A percentile compares a stretch with the other conserved stretches of the same genome.
Evolutionary conservation across 2,888 invertebrate species (phyloP).

Genomic region (Digitonthophagus gazella): DNA sequence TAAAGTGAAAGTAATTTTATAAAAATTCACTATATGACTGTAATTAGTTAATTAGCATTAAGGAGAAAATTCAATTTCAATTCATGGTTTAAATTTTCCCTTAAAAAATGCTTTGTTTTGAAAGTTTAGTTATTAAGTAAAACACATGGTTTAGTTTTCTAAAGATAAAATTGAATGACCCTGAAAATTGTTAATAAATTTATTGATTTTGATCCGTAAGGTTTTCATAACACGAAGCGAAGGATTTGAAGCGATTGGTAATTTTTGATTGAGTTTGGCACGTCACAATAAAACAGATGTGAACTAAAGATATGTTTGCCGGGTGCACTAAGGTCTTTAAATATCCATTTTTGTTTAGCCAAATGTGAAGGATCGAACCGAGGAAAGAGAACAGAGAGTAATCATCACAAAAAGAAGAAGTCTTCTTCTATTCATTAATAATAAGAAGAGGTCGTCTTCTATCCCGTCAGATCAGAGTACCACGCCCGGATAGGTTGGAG

Average conservation of each 20-base stretch:
- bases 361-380: background rate
- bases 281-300: background rate
- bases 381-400: conserved; percentile 1
- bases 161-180: background rate
- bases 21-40: too few species aligned
- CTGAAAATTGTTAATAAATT: background rate
- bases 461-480: conserved; percentile 41
- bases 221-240: background rate
- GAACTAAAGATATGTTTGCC: background rate
- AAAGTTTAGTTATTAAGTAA: too few species aligned
- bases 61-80: too few species aligned
- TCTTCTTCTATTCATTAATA: conserved; percentile 3
- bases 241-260: background rate
- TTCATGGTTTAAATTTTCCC: background rate
- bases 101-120: too few species aligned
- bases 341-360: background rate
- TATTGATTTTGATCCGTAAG: background rate
- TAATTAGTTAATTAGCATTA: too few species aligned
- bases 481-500: conserved; percentile 47
- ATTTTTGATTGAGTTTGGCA: background rate
- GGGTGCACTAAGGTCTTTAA: background rate
- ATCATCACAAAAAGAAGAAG: background rate
- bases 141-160: background rate
- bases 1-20: too few species aligned
- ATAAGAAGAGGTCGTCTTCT: conserved; percentile 1